Conservation (phyloP, 1,140 invertebrate species). For the Hylaeus volcanicus region DNA sequence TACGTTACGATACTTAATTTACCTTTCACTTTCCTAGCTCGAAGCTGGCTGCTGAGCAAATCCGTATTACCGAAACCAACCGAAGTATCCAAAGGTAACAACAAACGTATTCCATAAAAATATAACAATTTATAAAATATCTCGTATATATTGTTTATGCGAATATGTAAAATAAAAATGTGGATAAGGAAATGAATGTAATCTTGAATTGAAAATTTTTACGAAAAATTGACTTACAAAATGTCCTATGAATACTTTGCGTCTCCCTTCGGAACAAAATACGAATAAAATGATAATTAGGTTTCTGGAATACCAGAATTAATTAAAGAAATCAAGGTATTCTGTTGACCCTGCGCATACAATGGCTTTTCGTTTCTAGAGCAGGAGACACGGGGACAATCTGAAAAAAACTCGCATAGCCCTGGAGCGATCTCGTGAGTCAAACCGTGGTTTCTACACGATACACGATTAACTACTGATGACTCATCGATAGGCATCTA, state of each 20-base stretch:
- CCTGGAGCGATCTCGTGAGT: slow-evolving; percentile 47
- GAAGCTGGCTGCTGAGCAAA: neutral
- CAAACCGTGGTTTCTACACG: slow-evolving; percentile 45
- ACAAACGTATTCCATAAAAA: too few relatives aligned
- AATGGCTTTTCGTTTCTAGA: slow-evolving; percentile 3
- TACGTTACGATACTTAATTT: slow-evolving; percentile 37
- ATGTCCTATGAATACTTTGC: too few relatives aligned
- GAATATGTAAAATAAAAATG: too few relatives aligned
- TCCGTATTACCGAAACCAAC: slow-evolving; percentile 23
- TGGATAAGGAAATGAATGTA: too few relatives aligned
- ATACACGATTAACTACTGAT: slow-evolving; percentile 39
- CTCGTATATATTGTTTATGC: too few relatives aligned
- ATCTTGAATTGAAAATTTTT: too few relatives aligned
- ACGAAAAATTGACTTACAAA: too few relatives aligned
- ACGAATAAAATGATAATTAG: neutral
- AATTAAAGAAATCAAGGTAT: too few relatives aligned
- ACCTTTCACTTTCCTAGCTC: slow-evolving; percentile 43
- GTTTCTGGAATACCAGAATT: too few relatives aligned
- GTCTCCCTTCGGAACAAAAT: too few relatives aligned
- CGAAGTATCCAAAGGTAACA: neutral
- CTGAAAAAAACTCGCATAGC: slow-evolving; percentile 34
- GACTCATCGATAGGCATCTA: slow-evolving; percentile 54
- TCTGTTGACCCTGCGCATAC: neutral
- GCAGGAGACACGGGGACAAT: slow-evolving; percentile 8
- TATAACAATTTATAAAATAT: too few relatives aligned